These are phyloP conservation scores for Lagocephalus sceleratus DNA, from an alignment of 2,797 vertebrate species.

Conservation along the genomic window DNA sequence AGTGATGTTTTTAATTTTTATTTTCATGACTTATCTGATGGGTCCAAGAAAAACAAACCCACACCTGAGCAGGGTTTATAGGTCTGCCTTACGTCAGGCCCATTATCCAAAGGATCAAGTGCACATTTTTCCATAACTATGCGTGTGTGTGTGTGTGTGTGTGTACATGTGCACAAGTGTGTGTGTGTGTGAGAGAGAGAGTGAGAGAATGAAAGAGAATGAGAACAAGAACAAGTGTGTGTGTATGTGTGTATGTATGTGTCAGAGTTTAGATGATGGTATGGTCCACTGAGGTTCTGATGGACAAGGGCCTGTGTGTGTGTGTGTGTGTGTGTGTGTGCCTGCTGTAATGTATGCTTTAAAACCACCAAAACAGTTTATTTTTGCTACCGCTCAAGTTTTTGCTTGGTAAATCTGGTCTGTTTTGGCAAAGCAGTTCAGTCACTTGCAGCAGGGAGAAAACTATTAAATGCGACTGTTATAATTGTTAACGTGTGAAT, in stretches of 20 bases:
- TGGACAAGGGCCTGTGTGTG: too few species aligned
- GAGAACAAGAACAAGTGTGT: too few species aligned
- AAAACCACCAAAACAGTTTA: background rate
- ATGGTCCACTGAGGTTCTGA: too few species aligned
- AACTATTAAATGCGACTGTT: constrained; percentile 23
- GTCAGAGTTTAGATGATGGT: too few species aligned
- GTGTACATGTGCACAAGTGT: too few species aligned
- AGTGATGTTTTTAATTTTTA: constrained; percentile 54
- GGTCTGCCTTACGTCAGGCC: constrained; percentile 67
- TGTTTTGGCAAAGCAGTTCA: constrained; percentile 16
- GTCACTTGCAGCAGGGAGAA: constrained; percentile 14
- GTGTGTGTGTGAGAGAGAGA: too few species aligned
- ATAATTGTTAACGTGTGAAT: constrained; percentile 21
- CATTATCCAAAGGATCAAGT: constrained; percentile 57
- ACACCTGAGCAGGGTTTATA: constrained; percentile 75
- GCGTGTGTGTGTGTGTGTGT: constrained; percentile 9
- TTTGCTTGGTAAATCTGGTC: constrained; percentile 10
- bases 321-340: constrained; percentile 12
- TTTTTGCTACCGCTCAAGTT: constrained; percentile 10
- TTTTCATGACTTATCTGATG: constrained; percentile 71
- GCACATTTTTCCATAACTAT: constrained; percentile 45
- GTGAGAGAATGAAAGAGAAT: too few species aligned
- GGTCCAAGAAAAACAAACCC: constrained; percentile 76
- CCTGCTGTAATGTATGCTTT: too few species aligned
- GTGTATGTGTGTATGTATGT: too few species aligned